Percentiles rank a stretch among this genome's conserved stretches.
Conservation (phyloP, 2,888 invertebrate species). For the Theretra japonica region DNA sequence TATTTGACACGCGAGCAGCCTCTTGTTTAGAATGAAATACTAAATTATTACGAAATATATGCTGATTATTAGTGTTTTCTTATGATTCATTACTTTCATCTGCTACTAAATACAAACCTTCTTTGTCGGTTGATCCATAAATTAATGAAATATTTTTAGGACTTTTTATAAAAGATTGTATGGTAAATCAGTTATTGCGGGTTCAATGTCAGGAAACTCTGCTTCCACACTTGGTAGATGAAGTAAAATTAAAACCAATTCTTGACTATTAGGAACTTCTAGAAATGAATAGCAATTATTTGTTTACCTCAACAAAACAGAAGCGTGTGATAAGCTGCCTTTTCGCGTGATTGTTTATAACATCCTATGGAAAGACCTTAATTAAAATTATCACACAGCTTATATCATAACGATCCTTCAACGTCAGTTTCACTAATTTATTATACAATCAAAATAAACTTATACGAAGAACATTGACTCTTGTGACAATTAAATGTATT, state of each 20-base stretch:
- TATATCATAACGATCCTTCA: too few species aligned
- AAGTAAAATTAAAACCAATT: conserved; percentile 67
- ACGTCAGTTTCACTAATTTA: too few species aligned
- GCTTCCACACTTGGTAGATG: conserved; percentile 73
- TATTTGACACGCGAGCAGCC: conserved; percentile 54
- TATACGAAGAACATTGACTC: too few species aligned
- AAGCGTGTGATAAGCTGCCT: too few species aligned
- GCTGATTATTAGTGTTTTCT: conserved; percentile 55
- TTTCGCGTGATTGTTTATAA: too few species aligned
- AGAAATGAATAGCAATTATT: conserved; percentile 49
- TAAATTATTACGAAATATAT: conserved; percentile 72
- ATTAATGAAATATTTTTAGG: conserved; percentile 60
- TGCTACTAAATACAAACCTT: conserved; percentile 62
- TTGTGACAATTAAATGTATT: not conserved
- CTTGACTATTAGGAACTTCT: conserved; percentile 64
- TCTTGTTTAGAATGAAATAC: conserved; percentile 61
- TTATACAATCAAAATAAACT: too few species aligned
- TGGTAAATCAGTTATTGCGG: conserved; percentile 69
- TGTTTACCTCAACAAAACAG: too few species aligned
- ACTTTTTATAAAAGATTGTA: conserved; percentile 65
- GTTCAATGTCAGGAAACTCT: conserved; percentile 60
- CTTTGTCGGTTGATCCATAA: conserved; percentile 67
- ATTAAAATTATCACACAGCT: too few species aligned
- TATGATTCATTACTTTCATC: conserved; percentile 52
- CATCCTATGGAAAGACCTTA: too few species aligned